Conservation (phyloP, 2,113 vertebrate species). For the Coracopsis vasa region DNA sequence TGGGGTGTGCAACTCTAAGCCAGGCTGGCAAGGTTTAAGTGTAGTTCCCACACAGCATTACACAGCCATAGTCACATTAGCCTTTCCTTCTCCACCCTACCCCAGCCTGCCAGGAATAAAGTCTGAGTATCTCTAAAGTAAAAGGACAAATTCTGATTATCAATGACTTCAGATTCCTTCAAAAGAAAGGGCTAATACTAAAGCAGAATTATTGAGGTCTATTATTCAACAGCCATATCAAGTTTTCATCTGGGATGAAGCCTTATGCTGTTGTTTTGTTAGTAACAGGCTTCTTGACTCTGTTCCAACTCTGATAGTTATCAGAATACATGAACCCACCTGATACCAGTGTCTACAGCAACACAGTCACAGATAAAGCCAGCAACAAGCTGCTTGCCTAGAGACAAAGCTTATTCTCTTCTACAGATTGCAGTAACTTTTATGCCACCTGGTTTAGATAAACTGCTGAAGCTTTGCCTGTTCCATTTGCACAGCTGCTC, state of each 20-base stretch:
- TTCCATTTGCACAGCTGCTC: constrained; percentile 21
- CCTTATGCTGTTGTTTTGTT: background rate
- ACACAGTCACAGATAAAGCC: background rate
- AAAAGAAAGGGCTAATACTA: background rate
- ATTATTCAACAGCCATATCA: background rate
- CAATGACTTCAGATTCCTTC: fast-evolving
- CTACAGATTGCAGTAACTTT: background rate
- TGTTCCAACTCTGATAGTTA: background rate
- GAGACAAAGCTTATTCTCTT: constrained; percentile 20
- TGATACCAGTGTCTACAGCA: background rate
- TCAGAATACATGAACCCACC: background rate
- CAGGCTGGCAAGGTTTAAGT: background rate
- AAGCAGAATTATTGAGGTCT: background rate
- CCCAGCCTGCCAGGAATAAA: background rate
- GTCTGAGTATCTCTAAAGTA: background rate
- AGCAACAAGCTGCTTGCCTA: background rate
- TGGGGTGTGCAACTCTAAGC: background rate
- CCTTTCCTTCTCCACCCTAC: background rate
- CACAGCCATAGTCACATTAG: background rate
- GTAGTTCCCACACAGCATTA: background rate
- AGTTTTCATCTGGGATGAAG: background rate
- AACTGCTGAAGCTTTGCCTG: background rate
- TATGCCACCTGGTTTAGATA: constrained; percentile 48
- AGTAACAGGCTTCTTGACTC: background rate
- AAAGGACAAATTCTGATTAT: background rate